Conservation (phyloP, 2,797 vertebrate genomes). For the Bradypus variegatus region DNA sequence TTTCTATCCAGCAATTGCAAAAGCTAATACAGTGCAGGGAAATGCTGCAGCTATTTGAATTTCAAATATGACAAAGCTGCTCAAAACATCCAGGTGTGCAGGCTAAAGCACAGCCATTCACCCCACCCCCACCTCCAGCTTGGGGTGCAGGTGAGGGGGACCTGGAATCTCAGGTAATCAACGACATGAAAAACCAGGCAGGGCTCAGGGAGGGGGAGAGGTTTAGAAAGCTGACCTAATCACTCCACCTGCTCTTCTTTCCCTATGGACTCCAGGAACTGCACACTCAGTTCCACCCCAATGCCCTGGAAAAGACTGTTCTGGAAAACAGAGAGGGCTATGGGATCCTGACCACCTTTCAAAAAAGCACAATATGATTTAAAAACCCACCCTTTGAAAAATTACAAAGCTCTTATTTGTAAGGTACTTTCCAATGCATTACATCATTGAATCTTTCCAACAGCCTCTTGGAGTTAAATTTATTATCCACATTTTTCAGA, state of each 20-base stretch:
- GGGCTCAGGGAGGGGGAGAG: background rate
- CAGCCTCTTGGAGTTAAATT: background rate
- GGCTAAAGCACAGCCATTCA: background rate
- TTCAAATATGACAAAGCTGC: conserved; percentile 16
- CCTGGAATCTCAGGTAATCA: background rate
- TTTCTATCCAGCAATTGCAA: background rate
- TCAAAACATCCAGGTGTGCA: background rate
- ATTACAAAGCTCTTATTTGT: background rate
- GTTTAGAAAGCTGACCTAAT: background rate
- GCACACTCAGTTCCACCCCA: background rate
- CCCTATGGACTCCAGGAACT: background rate
- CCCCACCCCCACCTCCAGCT: rapidly evolving
- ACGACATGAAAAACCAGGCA: background rate
- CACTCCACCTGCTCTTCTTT: background rate
- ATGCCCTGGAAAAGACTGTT: background rate
- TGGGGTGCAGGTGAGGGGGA: background rate
- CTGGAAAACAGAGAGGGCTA: background rate
- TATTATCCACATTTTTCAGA: background rate
- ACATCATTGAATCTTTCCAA: background rate
- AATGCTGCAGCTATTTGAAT: background rate
- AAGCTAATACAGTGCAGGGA: background rate
- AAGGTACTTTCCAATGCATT: background rate
- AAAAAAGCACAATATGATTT: background rate
- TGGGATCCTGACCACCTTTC: background rate
- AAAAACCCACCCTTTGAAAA: background rate